Base-by-base conservation (phyloP, 1,140 invertebrate genomes). In the Elymnias hypermnestra region DNA sequence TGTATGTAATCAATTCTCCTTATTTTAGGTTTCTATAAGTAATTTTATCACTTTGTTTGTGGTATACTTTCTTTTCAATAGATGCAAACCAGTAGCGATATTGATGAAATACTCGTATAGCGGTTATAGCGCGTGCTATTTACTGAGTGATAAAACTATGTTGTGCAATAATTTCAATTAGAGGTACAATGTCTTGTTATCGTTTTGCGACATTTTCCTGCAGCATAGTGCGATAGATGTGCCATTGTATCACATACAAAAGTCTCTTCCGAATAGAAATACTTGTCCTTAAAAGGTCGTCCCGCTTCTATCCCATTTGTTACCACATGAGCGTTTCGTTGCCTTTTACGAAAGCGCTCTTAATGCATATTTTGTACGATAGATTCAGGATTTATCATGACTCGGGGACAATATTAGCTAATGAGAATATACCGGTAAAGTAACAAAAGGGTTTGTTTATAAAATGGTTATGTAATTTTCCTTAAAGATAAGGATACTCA, bases 231-330 rank as follows among this genome's bases (percentile, higher is more conserved):
- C 70, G 69, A 78, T 75, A 57, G 68, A 77, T 78, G 71, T 54
- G 44, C 71, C 64, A 77, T 82, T 78, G 74, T 78, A 59, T 60
- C 59, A 58, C 61, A 53, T 57, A 76, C 70, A 74, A 77, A 72
- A 72, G 58, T 75, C 68, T 63, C 63, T 53, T 56, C 60, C 61
- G 64, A 63, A 70, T 69, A 63, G 68, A 65, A 74, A 70, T 71
- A 43, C 42, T 51, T 51, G 46, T 43, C 72, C 73, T 42, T 82
- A 75, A 59, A 74, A 62, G 69, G 63, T 59, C 46, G 51, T 47
- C 50, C 53, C 45, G 59, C 55, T 46, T 59, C 57, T 49, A 63
- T 61, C 57, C 63, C 71, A 72, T 76, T 73, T 74, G 65, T 68
- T 72, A 53, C 65, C 57, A 63, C 57, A 65, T 59, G 56, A 49